Conservation (phyloP, 2,888 invertebrate species). For the Hydroisotoma schaefferi region DNA sequence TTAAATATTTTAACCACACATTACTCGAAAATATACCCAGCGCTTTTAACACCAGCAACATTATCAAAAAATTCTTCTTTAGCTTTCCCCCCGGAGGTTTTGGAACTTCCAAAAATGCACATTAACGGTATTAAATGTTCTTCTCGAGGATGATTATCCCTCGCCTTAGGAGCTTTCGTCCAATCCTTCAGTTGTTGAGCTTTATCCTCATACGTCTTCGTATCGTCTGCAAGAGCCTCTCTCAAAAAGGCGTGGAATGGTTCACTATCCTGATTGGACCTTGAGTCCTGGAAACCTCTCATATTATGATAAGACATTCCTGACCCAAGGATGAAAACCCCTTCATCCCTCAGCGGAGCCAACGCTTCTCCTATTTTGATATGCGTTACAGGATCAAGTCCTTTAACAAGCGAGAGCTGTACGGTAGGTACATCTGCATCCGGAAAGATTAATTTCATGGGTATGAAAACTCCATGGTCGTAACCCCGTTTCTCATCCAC, state of each 20-base stretch:
- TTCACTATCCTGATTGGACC: slow-evolving; percentile 25
- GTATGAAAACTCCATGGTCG: slow-evolving; percentile 40
- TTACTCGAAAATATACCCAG: slow-evolving; percentile 31
- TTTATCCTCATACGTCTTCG: slow-evolving; percentile 20
- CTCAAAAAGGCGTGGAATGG: slow-evolving; percentile 32
- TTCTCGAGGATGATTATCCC: slow-evolving; percentile 36
- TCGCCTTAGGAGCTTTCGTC: slow-evolving; percentile 29
- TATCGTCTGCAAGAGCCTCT: slow-evolving; percentile 8
- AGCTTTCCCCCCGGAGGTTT: slow-evolving; percentile 14
- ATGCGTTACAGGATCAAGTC: slow-evolving; percentile 28
- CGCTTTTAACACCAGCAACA: slow-evolving; percentile 34
- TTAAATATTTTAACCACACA: too few relatives aligned
- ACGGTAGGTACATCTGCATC: slow-evolving; percentile 31
- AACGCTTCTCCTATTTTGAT: slow-evolving; percentile 35
- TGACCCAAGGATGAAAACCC: slow-evolving; percentile 35
- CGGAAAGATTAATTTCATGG: slow-evolving; percentile 33
- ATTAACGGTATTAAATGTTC: slow-evolving; percentile 37
- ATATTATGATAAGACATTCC: slow-evolving; percentile 35
- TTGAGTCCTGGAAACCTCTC: slow-evolving; percentile 19
- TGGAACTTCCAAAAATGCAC: slow-evolving; percentile 26
- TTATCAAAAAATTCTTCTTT: slow-evolving; percentile 33
- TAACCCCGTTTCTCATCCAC: slow-evolving; percentile 28
- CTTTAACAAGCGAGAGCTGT: slow-evolving; percentile 31
- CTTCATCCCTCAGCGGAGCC: slow-evolving; percentile 33
- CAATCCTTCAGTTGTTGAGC: slow-evolving; percentile 20